Percentiles rank a stretch among this genome's conserved stretches.
Evolutionary conservation across 2,113 vertebrate genomes (phyloP).

Genomic region (Gorilla gorilla): DNA sequence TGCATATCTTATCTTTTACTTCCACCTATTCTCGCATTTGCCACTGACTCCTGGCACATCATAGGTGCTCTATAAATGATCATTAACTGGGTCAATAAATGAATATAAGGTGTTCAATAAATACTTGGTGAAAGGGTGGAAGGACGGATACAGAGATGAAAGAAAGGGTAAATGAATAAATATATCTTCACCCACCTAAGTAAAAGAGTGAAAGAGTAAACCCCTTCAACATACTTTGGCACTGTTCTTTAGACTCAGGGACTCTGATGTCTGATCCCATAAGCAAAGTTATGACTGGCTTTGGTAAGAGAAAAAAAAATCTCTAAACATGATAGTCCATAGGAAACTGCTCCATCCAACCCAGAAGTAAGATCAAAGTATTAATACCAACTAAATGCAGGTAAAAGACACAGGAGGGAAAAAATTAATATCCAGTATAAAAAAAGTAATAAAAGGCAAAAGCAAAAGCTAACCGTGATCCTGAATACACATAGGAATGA

Average conservation of each 20-base stretch:
- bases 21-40: accelerated
- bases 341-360: not conserved
- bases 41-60: not conserved
- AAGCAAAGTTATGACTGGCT: not conserved
- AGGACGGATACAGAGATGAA: not conserved
- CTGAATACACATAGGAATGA: constrained; percentile 43
- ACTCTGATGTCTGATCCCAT: not conserved
- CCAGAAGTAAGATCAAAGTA: constrained; percentile 13
- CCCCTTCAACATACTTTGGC: not conserved
- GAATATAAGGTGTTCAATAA: not conserved
- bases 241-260: not conserved
- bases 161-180: not conserved
- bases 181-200: not conserved
- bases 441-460: constrained; percentile 30
- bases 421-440: not conserved
- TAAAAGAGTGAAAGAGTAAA: not conserved
- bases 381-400: not conserved
- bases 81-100: not conserved
- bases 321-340: not conserved
- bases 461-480: not conserved
- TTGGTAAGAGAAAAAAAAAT: not conserved
- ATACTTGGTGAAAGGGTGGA: not conserved
- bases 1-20: not conserved
- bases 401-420: not conserved
- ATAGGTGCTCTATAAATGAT: not conserved